phyloP scores from a whole-genome alignment of 2,113 vertebrate species.

The Vanacampus margaritifer region DNA sequence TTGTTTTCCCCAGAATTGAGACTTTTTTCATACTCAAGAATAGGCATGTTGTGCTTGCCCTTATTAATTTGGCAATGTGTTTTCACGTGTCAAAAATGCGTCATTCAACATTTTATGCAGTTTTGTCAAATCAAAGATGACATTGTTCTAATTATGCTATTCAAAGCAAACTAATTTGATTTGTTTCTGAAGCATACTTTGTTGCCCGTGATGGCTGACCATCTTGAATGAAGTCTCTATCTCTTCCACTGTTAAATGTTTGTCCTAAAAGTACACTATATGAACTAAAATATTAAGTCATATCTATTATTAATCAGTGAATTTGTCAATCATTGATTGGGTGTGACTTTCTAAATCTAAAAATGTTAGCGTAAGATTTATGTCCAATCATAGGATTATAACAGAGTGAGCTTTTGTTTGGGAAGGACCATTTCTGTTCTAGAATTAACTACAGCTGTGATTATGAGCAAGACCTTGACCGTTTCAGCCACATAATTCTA shows the following conservation, averaged over 20 bases:
- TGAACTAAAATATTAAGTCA: background rate
- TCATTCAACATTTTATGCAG: background rate
- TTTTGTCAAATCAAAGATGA: slow-evolving; percentile 12
- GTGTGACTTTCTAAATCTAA: background rate
- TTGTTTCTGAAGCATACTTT: background rate
- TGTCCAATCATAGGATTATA: background rate
- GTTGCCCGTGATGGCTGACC: background rate
- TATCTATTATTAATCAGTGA: background rate
- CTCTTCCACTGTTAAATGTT: background rate
- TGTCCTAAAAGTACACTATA: background rate
- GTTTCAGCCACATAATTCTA: background rate
- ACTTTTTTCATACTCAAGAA: slow-evolving; percentile 35
- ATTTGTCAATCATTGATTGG: background rate
- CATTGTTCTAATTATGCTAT: background rate
- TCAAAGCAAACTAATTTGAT: background rate
- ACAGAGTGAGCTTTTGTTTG: background rate
- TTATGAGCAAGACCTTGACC: background rate
- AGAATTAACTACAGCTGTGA: background rate
- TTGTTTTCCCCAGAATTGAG: slow-evolving; percentile 71
- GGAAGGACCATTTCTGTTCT: background rate
- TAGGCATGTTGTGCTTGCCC: slow-evolving; percentile 23
- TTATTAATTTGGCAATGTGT: slow-evolving; percentile 24
- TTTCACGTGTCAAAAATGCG: slow-evolving; percentile 8
- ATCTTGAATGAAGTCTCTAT: background rate
- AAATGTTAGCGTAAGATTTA: background rate